A percentile compares a stretch with the other conserved stretches of the same genome.
Evolutionary conservation across 1,140 invertebrate genomes (phyloP).

Genomic region (Lucilia cuprina): DNA sequence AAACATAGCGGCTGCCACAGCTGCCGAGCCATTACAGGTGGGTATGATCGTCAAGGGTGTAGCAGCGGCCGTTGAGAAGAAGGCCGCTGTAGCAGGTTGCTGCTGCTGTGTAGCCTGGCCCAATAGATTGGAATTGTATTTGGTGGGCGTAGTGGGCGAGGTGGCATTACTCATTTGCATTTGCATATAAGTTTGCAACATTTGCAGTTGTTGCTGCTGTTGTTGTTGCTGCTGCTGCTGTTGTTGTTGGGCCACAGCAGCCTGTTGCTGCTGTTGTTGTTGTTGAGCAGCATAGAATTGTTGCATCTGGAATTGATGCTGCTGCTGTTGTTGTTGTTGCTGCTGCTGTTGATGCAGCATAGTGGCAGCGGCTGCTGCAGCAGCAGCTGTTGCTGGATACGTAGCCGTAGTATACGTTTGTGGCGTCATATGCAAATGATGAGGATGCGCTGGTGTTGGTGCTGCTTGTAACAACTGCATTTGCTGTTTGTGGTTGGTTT

Average conservation of each 20-base stretch:
- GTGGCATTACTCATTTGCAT: conserved; percentile 55
- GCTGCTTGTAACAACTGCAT: conserved; percentile 62
- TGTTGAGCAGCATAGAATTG: conserved; percentile 44
- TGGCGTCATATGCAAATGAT: conserved; percentile 55
- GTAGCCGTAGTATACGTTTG: conserved; percentile 55
- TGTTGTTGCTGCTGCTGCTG: conserved; percentile 48
- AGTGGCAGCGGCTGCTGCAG: conserved; percentile 53
- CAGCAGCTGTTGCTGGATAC: conserved; percentile 56
- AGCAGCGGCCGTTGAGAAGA: conserved; percentile 38
- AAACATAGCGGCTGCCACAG: conserved; percentile 52
- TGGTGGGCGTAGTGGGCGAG: conserved; percentile 51
- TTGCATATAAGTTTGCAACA: conserved; percentile 60
- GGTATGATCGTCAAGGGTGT: conserved; percentile 54
- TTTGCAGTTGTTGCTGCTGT: conserved; percentile 47
- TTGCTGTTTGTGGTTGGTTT: conserved; percentile 55
- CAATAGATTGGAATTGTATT: conserved; percentile 43
- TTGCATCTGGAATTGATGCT: conserved; percentile 46
- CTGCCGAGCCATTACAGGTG: conserved; percentile 50
- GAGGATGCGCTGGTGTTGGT: conserved; percentile 56
- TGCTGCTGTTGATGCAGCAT: conserved; percentile 41
- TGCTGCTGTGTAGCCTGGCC: not conserved
- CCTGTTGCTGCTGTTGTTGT: conserved; percentile 47
- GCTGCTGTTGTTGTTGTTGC: conserved; percentile 42
- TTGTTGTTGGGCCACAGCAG: conserved; percentile 42
- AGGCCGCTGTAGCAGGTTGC: conserved; percentile 44